Evolutionary conservation across 2,113 vertebrate genomes (phyloP).

Genomic region (Sander lucioperca): DNA sequence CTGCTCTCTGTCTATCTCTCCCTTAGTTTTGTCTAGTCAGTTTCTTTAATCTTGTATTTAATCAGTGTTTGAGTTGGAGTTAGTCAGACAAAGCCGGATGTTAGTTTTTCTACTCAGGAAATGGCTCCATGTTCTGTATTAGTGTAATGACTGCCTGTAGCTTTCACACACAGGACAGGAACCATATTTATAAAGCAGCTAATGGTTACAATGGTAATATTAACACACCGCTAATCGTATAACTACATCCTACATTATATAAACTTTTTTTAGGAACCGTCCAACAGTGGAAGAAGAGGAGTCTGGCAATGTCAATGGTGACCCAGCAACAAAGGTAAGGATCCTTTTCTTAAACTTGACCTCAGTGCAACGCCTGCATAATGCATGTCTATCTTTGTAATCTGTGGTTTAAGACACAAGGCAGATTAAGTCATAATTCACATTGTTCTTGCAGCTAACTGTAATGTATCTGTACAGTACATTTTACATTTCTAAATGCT

Average conservation of each 20-base stretch:
- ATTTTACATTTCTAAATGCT: not conserved
- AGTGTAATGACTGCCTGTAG: slow-evolving; percentile 43
- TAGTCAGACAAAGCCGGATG: slow-evolving; percentile 56
- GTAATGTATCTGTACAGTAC: not conserved
- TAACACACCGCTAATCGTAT: not conserved
- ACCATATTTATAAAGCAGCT: slow-evolving; percentile 14
- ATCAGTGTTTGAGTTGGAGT: slow-evolving; percentile 28
- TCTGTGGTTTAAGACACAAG: not conserved
- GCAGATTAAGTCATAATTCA: not conserved
- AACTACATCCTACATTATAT: not conserved
- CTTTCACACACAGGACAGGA: slow-evolving; percentile 20
- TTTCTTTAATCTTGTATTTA: slow-evolving; percentile 44
- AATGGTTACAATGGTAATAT: not conserved
- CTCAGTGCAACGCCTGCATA: not conserved
- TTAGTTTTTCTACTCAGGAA: slow-evolving; percentile 54
- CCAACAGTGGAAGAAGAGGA: slow-evolving; percentile 91
- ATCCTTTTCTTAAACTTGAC: not conserved
- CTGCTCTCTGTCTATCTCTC: not conserved
- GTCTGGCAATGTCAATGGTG: slow-evolving; percentile 89
- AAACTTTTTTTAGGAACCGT: slow-evolving; percentile 84
- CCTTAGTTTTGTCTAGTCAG: not conserved
- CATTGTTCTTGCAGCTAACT: not conserved
- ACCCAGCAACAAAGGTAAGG: slow-evolving; percentile 94
- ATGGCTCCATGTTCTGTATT: slow-evolving; percentile 49
- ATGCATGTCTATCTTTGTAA: not conserved